Conservation (phyloP, 2,113 vertebrate genomes). For the Psittacara wagleri region DNA sequence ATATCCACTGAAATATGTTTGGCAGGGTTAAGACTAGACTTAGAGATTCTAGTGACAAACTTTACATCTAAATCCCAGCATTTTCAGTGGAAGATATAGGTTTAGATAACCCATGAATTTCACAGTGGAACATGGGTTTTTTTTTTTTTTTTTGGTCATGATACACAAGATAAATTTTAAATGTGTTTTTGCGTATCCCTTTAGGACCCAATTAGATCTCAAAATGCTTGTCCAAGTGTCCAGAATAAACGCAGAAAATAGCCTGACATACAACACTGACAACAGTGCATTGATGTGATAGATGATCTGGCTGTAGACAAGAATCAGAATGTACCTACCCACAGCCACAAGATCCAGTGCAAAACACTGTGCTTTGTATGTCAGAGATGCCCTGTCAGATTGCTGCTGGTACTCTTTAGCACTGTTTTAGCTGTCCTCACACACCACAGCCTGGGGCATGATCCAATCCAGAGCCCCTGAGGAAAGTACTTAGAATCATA, state of each 20-base stretch:
- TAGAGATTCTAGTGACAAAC: background rate
- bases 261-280: background rate
- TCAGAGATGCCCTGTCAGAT: background rate
- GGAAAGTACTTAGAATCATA: background rate
- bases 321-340: background rate
- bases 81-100: background rate
- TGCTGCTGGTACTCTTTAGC: background rate
- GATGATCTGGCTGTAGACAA: background rate
- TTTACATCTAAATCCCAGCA: background rate
- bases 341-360: background rate
- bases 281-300: background rate
- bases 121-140: background rate
- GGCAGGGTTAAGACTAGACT: background rate
- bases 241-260: background rate
- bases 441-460: background rate
- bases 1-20: background rate
- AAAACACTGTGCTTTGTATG: background rate
- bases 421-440: background rate
- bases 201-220: background rate
- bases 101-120: background rate
- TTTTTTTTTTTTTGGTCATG: background rate
- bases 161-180: background rate
- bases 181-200: background rate
- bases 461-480: background rate
- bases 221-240: background rate